Conservation (phyloP, 2,797 vertebrate species). For the Fringilla coelebs region DNA sequence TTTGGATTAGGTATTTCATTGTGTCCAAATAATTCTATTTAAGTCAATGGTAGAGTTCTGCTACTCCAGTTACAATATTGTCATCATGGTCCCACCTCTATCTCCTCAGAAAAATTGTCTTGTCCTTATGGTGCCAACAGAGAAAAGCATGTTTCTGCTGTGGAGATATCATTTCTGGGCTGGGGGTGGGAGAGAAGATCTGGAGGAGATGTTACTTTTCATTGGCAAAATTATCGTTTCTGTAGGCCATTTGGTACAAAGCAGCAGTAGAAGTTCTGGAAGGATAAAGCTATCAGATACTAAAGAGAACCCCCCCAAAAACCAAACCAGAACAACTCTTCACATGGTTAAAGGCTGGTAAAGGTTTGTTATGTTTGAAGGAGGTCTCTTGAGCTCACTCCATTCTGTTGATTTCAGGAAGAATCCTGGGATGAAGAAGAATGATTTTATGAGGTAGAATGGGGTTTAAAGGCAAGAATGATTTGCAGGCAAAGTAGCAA, state of each 20-base stretch:
- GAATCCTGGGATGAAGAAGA: neutral
- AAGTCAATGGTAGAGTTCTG: neutral
- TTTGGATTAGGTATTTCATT: neutral
- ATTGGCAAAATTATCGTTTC: neutral
- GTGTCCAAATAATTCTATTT: neutral
- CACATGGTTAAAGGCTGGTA: neutral
- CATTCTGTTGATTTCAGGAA: neutral
- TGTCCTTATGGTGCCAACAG: neutral
- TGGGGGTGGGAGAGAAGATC: neutral
- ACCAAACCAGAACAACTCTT: neutral
- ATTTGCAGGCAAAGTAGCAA: neutral
- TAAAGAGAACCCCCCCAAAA: neutral
- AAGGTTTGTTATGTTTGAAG: neutral
- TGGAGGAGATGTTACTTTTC: neutral
- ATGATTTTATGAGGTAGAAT: neutral
- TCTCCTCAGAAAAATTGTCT: neutral
- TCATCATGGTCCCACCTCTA: fast-evolving
- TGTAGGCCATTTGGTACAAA: neutral
- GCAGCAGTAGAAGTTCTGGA: neutral
- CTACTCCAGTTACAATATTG: neutral
- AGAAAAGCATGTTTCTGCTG: neutral
- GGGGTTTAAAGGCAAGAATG: neutral
- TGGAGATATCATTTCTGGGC: neutral
- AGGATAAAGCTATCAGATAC: neutral
- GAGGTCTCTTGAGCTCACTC: neutral